These are phyloP conservation scores for Rattus norvegicus DNA, from an alignment of 2,113 vertebrate species.

Conservation along the genomic window DNA sequence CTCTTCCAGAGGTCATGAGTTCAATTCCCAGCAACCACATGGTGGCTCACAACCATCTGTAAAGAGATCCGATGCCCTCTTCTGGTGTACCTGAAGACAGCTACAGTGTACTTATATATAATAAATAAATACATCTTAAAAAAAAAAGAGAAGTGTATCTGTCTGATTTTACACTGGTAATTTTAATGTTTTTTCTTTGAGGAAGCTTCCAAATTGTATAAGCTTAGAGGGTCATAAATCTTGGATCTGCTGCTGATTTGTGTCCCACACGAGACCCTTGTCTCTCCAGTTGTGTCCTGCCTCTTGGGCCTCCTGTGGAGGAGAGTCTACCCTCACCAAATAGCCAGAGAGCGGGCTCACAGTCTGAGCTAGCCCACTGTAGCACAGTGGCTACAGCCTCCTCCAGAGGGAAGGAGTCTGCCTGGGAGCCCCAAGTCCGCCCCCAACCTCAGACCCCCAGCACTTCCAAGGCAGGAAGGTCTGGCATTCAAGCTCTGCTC, in stretches of 20 bases:
- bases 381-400: background rate
- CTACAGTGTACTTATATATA: too few relatives aligned
- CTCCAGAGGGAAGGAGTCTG: background rate
- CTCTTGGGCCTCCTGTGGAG: background rate
- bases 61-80: too few relatives aligned
- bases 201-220: background rate
- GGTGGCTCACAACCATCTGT: too few relatives aligned
- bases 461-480: background rate
- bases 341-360: background rate
- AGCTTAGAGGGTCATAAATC: background rate
- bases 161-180: background rate
- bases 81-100: too few relatives aligned
- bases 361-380: background rate
- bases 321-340: too few relatives aligned
- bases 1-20: too few relatives aligned
- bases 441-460: background rate
- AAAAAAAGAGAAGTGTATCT: background rate
- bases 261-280: background rate
- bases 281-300: background rate
- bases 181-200: slow-evolving; percentile 38
- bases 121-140: too few relatives aligned
- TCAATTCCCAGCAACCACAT: too few relatives aligned
- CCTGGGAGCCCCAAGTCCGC: too few relatives aligned
- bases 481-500: background rate
- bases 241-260: background rate